These are phyloP conservation scores for Pseudorhiza aurosa DNA, from an alignment of 30 jellyfish, hydroid and myxozoan species.

Conservation along the genomic window DNA sequence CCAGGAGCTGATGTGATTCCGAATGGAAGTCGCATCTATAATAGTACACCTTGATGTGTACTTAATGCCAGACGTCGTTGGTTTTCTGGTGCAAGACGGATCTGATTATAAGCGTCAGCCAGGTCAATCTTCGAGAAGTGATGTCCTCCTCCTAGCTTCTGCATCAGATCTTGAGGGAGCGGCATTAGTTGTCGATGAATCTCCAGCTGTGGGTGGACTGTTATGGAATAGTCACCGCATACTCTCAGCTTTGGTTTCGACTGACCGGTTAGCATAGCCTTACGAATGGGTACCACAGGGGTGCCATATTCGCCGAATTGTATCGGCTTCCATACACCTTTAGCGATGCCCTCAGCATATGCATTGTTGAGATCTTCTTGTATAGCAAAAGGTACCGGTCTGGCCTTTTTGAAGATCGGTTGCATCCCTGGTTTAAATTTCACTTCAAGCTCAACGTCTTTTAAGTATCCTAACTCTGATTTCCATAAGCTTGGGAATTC, in stretches of 20 bases:
- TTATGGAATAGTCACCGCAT: slow-evolving; percentile 58
- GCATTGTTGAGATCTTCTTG: slow-evolving; percentile 21
- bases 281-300: slow-evolving; percentile 39
- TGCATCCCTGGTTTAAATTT: slow-evolving; percentile 20
- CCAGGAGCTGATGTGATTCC: slow-evolving; percentile 70
- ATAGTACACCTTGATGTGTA: slow-evolving; percentile 69
- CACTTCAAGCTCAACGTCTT: slow-evolving; percentile 34
- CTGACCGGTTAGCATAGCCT: slow-evolving; percentile 52
- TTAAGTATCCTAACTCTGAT: slow-evolving; percentile 20
- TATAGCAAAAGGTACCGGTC: slow-evolving; percentile 52
- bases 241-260: slow-evolving; percentile 25
- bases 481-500: too few species aligned
- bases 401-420: slow-evolving; percentile 57
- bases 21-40: slow-evolving; percentile 32
- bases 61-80: slow-evolving; percentile 35
- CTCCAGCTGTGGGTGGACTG: slow-evolving; percentile 43
- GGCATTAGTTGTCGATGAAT: slow-evolving; percentile 1
- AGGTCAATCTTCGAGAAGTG: slow-evolving; percentile 55
- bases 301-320: slow-evolving; percentile 49
- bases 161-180: not conserved
- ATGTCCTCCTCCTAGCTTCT: slow-evolving; percentile 2
- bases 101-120: slow-evolving; percentile 65
- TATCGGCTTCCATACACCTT: slow-evolving; percentile 37
- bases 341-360: slow-evolving; percentile 3
- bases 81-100: slow-evolving; percentile 45